These are phyloP conservation scores for Eupithecia vulgata DNA, from an alignment of 2,888 invertebrate species.

Conservation along the genomic window DNA sequence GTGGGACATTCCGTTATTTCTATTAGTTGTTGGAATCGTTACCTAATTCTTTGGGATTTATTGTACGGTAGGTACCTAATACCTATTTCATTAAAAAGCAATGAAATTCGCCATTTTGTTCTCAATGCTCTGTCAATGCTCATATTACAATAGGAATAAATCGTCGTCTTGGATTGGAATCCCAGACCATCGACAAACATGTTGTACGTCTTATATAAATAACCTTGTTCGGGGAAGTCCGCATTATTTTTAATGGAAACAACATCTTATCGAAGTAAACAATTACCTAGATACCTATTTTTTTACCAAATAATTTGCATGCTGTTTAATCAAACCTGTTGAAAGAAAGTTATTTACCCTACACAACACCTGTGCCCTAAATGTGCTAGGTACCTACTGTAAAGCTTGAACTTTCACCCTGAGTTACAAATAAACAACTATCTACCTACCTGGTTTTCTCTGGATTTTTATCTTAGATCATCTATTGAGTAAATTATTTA, in stretches of 20 bases:
- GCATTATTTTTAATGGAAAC: too few relatives aligned
- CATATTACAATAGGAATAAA: neutral
- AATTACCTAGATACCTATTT: too few relatives aligned
- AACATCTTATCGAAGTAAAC: too few relatives aligned
- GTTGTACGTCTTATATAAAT: neutral
- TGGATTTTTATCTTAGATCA: neutral
- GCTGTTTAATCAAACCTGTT: too few relatives aligned
- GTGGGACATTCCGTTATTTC: neutral
- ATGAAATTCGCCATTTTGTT: neutral
- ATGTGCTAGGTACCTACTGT: too few relatives aligned
- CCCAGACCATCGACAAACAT: conserved; percentile 5
- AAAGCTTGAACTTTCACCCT: neutral
- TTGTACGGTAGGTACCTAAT: neutral
- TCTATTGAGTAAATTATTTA: too few relatives aligned
- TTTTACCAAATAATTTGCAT: too few relatives aligned
- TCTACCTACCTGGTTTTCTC: neutral
- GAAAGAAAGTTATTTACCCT: too few relatives aligned
- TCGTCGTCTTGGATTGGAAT: neutral
- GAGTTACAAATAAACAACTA: neutral
- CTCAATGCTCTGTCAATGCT: neutral
- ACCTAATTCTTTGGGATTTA: neutral
- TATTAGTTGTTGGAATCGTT: neutral
- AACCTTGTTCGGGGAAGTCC: too few relatives aligned
- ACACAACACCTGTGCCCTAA: too few relatives aligned
- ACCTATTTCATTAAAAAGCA: neutral